Percentiles rank a stretch among this genome's conserved stretches.
Evolutionary conservation across 2,797 vertebrate species (phyloP).

Genomic region (Coracias cyanogaster): DNA sequence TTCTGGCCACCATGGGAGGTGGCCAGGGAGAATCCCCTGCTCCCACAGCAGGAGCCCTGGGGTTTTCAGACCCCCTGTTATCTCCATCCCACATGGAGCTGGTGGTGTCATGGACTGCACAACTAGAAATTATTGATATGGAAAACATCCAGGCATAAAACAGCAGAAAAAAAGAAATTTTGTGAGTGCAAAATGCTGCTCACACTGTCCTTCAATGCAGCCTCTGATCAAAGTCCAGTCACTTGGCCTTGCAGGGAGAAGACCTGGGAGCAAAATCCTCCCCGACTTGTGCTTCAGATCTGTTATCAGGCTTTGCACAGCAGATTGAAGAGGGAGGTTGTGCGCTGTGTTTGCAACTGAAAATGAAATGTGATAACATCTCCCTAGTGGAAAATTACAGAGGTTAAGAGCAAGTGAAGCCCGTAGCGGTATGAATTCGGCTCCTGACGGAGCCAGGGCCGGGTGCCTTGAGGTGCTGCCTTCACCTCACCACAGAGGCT

Average conservation of each 20-base stretch:
- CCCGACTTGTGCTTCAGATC: not conserved
- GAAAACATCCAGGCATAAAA: not conserved
- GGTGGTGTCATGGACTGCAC: not conserved
- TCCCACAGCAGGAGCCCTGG: not conserved
- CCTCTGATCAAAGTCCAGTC: not conserved
- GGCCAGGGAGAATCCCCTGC: not conserved
- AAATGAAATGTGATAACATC: constrained; percentile 50
- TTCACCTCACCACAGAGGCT: not conserved
- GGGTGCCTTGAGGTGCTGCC: not conserved
- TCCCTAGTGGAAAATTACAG: constrained; percentile 67
- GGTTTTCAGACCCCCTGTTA: not conserved
- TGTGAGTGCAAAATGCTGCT: rapidly evolving
- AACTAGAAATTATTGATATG: not conserved
- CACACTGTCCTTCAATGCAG: not conserved
- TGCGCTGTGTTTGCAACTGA: constrained; percentile 25
- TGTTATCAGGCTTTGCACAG: not conserved
- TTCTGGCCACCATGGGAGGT: not conserved
- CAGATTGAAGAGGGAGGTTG: constrained; percentile 8
- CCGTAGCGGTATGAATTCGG: not conserved
- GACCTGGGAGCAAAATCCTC: not conserved
- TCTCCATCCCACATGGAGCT: not conserved
- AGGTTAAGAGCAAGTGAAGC: not conserved
- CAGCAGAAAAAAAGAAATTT: not conserved
- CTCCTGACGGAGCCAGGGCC: not conserved
- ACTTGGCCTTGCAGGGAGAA: not conserved